Base-by-base conservation (phyloP, 2,888 invertebrate genomes). In the Sericinus montela region DNA sequence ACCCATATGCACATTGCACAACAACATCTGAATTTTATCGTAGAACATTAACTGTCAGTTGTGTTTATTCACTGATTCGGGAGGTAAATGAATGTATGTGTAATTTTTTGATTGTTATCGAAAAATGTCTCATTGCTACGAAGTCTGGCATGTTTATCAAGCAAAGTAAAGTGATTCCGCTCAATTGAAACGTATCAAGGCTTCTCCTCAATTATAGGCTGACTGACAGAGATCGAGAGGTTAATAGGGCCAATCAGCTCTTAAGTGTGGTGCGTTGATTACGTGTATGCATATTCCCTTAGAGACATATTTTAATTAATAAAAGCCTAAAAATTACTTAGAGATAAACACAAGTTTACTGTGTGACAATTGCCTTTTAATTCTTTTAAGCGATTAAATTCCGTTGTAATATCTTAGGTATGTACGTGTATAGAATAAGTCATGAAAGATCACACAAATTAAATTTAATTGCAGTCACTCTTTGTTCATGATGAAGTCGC, bases 171-270 rank as follows among this genome's bases (percentile, higher is more conserved):
- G 66, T 67, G 75, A 78, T 78, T 65, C 60, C 53, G 59, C 64
- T 62, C 80, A 83, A 83, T 82, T 83, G 80, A 82, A 77, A 74
- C 63, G 67, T 79, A 83, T 80, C 78, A 78, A 79, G 80, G 72
- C 72, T 79, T 72, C 73, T 64, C 62, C 62, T 75, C 75, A 81
- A 77, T 81, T 78, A 72, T 61, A 68, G 65, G 60, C 64, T 72
- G 77, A 79, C 74, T 74, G 80, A 75, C 79, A 76, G 68, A 71
- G 75, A 58, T 67, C 65, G 58, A 58, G 57, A 69, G 80, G 83
- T 84, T 81, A 85, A 83, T 72, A 70, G 65, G 70, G 69, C 72
- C 80, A 82, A 80, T 82, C 73, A 75, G 77, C 80, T 80, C 75
- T 79, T 77, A 65, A 71, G 67, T 67, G 66, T 58, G 57, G 65